Evolutionary conservation across 1,140 invertebrate genomes (phyloP), one percentile per base, ranked within the genome.

Genomic region (Notospermus geniculatus): DNA sequence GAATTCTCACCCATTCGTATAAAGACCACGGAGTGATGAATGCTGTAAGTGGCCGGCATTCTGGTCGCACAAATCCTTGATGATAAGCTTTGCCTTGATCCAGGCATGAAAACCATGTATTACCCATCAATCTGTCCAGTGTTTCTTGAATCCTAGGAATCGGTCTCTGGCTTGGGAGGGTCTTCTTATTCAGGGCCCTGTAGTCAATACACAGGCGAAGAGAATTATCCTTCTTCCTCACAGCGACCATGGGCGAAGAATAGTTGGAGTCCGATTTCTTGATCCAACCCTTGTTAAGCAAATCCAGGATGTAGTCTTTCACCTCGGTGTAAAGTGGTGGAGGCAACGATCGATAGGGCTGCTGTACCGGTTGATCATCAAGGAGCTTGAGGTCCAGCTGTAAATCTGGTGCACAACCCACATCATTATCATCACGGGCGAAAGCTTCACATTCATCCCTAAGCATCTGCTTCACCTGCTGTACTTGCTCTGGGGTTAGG

Each of bases 201-300:
- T 64, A 71, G 36, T 68, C 69, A 11, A 68, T 25, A 57, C 67
- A 71, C 11, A 71, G 36, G 2, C 64, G 57, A 19, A 69, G 39
- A 2, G 13, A 60, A 25, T 45, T 41, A 25, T 69, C 60, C 23
- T 57, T 64, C 27, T 64, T 60, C 2, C 65, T 4, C 0, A 67
- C 65, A 7, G 32, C 32, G 32, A 71, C 66, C 1, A 71, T 54
- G 1, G 60, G 63, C 1, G 50, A 57, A 2, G 58, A 43, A 28
- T 60, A 67, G 9, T 54, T 2, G 1, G 55, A 59, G 1, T 50
- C 58, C 4, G 58, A 60, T 13, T 57, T 55, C 2, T 45, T 17
- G 7, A 69, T 62, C 41, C 45, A 64, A 4, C 41, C 30, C 23
- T 57, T 58, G n/a, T 54, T 23, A 2, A 60, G n/a, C 15, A 69